Evolutionary conservation across 2,113 vertebrate species (phyloP), one percentile per base, ranked within the genome.

Genomic region (Lipophrys pholis): DNA sequence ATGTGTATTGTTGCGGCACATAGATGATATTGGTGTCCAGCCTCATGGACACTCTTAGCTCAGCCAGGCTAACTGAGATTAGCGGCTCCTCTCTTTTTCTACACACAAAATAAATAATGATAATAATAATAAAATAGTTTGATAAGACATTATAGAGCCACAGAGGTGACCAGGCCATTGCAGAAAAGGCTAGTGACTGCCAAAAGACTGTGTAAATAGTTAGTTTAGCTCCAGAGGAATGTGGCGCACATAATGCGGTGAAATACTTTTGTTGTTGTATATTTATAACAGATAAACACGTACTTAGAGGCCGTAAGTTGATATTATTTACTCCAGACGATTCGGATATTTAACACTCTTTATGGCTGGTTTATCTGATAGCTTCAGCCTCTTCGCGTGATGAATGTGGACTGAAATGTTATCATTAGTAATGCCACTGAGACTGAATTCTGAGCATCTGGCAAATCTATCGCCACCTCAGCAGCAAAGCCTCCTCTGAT

Each of bases 251-350:
- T 88, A 83, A 85, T 88, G 85, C 76, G 73, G 56, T 56, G 63
- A 81, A 87, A 82, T 91, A 82, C 82, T 76, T 87, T 80, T 89
- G 80, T 87, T 91, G 76, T 85, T 88, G 70, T 85, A 59, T 87
- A 88, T 88, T 86, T 88, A 78, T 57, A 86, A 86, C 78, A 90
- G 74, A 92, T 90, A 91, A 92, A 91, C 91, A 92, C 89, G 72
- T 91, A 85, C 89, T 91, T 91, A 87, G 63, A 82, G 43, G 16
- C 46, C 63, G 89, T 87, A 87, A 87, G 66, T 65, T 79, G 76
- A 91, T 90, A 85, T 88, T 83, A 85, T 87, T 91, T 79, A 62
- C 68, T 78, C 63, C 58, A 42, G 76, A 76, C 35, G 69, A 73
- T 87, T 81, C 72, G 68, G 78, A 92, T 87, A 89, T 89, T 88